Evolutionary conservation across 1,140 invertebrate genomes (phyloP), one percentile per base, ranked within the genome.

Genomic region (Cryptotermes secundus): DNA sequence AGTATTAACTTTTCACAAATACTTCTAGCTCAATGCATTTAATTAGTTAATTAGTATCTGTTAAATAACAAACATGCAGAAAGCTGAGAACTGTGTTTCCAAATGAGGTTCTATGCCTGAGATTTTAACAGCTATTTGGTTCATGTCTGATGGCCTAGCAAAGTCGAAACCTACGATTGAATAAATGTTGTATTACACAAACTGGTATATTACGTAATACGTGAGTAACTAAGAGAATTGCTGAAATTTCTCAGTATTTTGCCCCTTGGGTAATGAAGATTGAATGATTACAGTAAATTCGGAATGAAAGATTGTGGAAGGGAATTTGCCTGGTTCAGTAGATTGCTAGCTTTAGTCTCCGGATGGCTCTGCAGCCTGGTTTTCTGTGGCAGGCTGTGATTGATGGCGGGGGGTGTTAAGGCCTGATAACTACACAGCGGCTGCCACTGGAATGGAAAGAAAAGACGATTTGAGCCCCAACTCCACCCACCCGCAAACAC

Each of bases 401-500:
- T 72, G 59, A 72, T 72, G n/a, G 59, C 59, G 16, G 59, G 59
- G n/a, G 59, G 59, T 72, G 59, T 72, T 72, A 72, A n/a, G 59
- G 59, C n/a, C 59, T 72, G 59, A 72, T 72, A 72, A 31, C 59
- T 72, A 14, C 59, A n/a, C 26, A 31, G 3, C 59, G 59, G 59
- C 59, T 72, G 59, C 59, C 16, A 72, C 59, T n/a, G 59, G 59
- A 72, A 72, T 72, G 59, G 59, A 72, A 72, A 72, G 59, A 31
- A 72, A 72, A 31, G 59, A n/a, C 59, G 59, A 72, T 72, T 26
- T 72, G n/a, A 72, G 59, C 26, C 26, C 3, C 7, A 2, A 2
- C 59, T 12, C 19, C n/a, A 4, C n/a, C 59, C 59, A 26, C 59
- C n/a, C n/a, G 3, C 26, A 9, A 26, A n/a, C 19, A 12, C 10